phyloP scores from a whole-genome alignment of 2,797 vertebrate genomes.

The Tapirus indicus region DNA sequence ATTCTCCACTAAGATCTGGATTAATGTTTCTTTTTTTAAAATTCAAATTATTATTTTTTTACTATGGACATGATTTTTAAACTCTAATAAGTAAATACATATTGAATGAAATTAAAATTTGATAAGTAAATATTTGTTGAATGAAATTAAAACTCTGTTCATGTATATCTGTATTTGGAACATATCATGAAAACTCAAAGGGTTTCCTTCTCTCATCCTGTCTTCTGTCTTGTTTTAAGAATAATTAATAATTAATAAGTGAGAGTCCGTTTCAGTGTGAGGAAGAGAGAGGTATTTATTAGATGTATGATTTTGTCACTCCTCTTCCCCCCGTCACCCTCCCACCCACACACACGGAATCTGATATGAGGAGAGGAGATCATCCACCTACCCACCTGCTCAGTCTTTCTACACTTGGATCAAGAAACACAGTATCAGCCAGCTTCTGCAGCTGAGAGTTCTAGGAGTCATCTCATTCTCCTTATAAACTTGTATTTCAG shows the following conservation, averaged over 20 bases:
- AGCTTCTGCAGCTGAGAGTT: background rate
- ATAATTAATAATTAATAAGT: slow-evolving; percentile 2
- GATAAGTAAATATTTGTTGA: background rate
- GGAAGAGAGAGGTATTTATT: background rate
- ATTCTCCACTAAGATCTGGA: background rate
- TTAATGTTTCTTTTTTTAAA: background rate
- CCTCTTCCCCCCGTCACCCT: no score
- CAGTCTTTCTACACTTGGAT: background rate
- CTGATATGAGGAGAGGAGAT: background rate
- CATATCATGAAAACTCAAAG: background rate
- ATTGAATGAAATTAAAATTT: background rate
- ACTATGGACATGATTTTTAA: background rate
- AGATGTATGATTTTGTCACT: background rate
- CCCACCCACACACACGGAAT: background rate
- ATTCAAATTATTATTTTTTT: background rate
- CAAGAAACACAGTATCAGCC: background rate
- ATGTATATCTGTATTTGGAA: background rate
- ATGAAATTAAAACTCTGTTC: background rate
- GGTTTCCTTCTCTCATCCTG: background rate
- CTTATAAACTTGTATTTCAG: slow-evolving; percentile 9
- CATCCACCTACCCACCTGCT: background rate
- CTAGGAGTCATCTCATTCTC: background rate
- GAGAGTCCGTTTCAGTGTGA: background rate
- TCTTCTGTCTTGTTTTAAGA: slow-evolving; percentile 3
- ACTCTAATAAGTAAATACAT: background rate